Percentiles rank a stretch among this genome's conserved stretches.
These are phyloP conservation scores for Oceanodroma leucorhoa DNA, from an alignment of 2,797 vertebrate genomes.

Conservation along the genomic window DNA sequence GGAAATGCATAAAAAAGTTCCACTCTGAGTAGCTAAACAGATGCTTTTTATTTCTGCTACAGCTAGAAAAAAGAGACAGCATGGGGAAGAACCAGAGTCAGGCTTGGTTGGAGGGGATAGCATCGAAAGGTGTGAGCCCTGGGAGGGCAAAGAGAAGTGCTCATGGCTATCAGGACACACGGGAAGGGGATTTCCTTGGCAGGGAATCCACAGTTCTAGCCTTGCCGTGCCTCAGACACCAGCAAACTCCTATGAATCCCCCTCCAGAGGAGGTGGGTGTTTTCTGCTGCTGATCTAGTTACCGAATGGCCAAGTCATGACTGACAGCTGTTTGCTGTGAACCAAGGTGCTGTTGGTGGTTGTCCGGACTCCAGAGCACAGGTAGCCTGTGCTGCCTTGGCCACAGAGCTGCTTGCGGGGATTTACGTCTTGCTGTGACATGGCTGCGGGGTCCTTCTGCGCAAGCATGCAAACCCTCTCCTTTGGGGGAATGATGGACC, in stretches of 20 bases:
- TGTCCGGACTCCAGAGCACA: fast-evolving
- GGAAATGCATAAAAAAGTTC: background rate
- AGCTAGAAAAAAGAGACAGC: background rate
- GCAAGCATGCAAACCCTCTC: background rate
- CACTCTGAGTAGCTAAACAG: background rate
- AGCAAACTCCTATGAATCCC: background rate
- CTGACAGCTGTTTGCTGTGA: background rate
- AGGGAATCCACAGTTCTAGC: background rate
- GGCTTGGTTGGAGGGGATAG: background rate
- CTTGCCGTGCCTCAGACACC: background rate
- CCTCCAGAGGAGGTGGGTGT: background rate
- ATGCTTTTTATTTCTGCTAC: background rate
- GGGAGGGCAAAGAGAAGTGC: background rate
- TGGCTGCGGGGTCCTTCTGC: background rate
- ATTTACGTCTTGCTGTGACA: background rate
- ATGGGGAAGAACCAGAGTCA: background rate
- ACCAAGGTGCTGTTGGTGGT: background rate
- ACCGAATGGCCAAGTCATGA: background rate
- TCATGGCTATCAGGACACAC: background rate
- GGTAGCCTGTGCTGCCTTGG: background rate
- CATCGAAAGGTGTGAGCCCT: background rate
- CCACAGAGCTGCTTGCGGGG: background rate
- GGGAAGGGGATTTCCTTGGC: background rate
- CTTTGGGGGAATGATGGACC: background rate
- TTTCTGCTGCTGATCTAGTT: background rate